Conservation (phyloP, 2,888 invertebrate species). For the Leucozona laternaria region DNA sequence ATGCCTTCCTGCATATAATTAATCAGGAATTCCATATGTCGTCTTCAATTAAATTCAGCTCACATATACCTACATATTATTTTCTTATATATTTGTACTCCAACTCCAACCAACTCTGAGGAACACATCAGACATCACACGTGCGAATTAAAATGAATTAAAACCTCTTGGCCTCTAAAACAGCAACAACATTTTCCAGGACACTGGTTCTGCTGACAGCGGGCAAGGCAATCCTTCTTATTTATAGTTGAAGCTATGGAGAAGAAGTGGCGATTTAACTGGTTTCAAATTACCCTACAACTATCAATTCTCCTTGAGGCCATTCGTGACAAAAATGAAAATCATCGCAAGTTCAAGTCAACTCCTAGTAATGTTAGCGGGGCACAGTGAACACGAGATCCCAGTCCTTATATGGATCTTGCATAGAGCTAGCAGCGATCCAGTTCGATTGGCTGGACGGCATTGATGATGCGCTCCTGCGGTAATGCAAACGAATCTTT, state of each 20-base stretch:
- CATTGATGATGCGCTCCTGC: slow-evolving; percentile 5
- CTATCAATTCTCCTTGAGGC: slow-evolving; percentile 56
- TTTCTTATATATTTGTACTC: background rate
- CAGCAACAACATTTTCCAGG: slow-evolving; percentile 24
- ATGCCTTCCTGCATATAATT: slow-evolving; percentile 48
- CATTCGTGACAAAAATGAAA: slow-evolving; percentile 70
- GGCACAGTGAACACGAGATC: slow-evolving; percentile 16
- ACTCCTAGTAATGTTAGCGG: slow-evolving; percentile 46
- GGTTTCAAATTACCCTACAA: slow-evolving; percentile 49
- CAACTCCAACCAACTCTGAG: background rate
- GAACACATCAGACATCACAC: slow-evolving; percentile 17
- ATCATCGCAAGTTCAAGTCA: slow-evolving; percentile 49
- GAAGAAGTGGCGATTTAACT: slow-evolving; percentile 34
- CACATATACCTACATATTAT: slow-evolving; percentile 1
- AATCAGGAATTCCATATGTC: slow-evolving; percentile 63
- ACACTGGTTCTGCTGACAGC: slow-evolving; percentile 41
- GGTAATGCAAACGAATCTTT: slow-evolving; percentile 29
- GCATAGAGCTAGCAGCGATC: background rate
- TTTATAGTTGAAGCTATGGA: background rate
- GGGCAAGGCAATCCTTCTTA: slow-evolving; percentile 30
- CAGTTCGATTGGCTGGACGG: background rate
- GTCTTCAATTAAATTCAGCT: slow-evolving; percentile 37
- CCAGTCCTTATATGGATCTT: slow-evolving; percentile 53
- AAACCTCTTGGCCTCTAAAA: background rate
- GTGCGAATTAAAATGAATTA: slow-evolving; percentile 59